These are phyloP conservation scores for Eustalomyia histrio DNA, from an alignment of 2,888 invertebrate species.

Conservation along the genomic window DNA sequence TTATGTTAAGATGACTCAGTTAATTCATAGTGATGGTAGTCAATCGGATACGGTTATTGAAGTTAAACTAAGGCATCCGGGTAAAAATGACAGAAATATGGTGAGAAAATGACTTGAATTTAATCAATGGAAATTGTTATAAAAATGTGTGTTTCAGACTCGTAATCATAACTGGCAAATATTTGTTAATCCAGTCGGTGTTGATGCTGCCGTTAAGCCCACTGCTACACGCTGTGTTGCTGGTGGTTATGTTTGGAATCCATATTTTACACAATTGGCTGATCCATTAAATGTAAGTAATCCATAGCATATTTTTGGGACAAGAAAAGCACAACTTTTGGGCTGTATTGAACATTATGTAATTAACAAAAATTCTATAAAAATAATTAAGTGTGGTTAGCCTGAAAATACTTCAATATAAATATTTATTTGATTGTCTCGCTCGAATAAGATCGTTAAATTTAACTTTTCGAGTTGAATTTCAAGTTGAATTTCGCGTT, in stretches of 20 bases:
- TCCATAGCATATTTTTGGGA: no score
- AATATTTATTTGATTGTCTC: no score
- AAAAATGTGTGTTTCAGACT: slow-evolving; percentile 81
- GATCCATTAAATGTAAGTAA: slow-evolving; percentile 90
- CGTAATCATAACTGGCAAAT: slow-evolving; percentile 93
- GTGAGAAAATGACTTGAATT: slow-evolving; percentile 79
- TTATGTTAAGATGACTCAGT: slow-evolving; percentile 92
- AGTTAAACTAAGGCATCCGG: slow-evolving; percentile 92
- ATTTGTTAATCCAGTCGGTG: slow-evolving; percentile 94
- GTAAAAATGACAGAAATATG: slow-evolving; percentile 89
- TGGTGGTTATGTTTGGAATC: slow-evolving; percentile 95
- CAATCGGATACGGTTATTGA: slow-evolving; percentile 94
- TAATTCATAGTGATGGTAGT: slow-evolving; percentile 91
- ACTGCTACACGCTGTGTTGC: slow-evolving; percentile 91
- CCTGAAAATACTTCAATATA: no score
- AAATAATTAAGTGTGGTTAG: no score
- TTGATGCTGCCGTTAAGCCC: slow-evolving; percentile 91
- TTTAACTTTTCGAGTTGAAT: no score
- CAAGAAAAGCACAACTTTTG: no score
- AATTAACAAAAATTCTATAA: no score
- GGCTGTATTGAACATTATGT: no score
- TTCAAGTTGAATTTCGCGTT: no score
- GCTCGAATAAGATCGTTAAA: no score
- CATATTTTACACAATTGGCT: slow-evolving; percentile 92
- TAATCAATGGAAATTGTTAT: background rate